Conservation (phyloP, 2,113 vertebrate genomes). For the Channa maculata region DNA sequence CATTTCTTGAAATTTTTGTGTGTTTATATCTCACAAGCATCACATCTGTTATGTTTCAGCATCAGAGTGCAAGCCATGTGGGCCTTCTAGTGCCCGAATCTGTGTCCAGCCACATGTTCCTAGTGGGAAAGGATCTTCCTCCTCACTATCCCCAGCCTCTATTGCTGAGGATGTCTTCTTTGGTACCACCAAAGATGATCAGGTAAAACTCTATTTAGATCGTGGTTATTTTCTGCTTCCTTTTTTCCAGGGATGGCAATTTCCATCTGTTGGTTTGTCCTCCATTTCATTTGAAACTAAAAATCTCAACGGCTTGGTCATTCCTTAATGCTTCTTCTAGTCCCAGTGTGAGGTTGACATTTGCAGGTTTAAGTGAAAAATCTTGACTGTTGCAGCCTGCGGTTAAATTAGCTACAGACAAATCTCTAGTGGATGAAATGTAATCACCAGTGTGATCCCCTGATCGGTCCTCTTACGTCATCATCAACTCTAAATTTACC, state of each 20-base stretch:
- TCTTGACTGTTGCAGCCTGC: too few species aligned
- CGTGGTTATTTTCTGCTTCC: neutral
- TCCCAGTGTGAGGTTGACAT: neutral
- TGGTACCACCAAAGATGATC: constrained; percentile 76
- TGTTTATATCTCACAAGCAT: constrained; percentile 5
- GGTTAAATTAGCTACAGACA: too few species aligned
- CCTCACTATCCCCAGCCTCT: constrained; percentile 79
- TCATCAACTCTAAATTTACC: too few species aligned
- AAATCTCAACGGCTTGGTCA: neutral
- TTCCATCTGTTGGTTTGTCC: neutral
- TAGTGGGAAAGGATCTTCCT: constrained; percentile 61
- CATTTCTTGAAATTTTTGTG: neutral
- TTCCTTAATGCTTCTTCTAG: neutral
- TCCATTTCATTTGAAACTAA: neutral
- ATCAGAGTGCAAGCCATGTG: constrained; percentile 87
- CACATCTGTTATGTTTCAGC: constrained; percentile 71
- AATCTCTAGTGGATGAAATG: too few species aligned
- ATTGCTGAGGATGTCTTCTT: constrained; percentile 82
- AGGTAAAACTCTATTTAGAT: constrained; percentile 74
- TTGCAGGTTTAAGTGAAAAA: neutral
- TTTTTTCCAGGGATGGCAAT: neutral
- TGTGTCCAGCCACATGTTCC: constrained; percentile 16
- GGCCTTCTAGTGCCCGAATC: constrained; percentile 33
- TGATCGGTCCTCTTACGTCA: too few species aligned
- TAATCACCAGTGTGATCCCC: too few species aligned